Conservation (phyloP, 92 coral and sea anemone genomes). For the Palythoa caribaeorum region DNA sequence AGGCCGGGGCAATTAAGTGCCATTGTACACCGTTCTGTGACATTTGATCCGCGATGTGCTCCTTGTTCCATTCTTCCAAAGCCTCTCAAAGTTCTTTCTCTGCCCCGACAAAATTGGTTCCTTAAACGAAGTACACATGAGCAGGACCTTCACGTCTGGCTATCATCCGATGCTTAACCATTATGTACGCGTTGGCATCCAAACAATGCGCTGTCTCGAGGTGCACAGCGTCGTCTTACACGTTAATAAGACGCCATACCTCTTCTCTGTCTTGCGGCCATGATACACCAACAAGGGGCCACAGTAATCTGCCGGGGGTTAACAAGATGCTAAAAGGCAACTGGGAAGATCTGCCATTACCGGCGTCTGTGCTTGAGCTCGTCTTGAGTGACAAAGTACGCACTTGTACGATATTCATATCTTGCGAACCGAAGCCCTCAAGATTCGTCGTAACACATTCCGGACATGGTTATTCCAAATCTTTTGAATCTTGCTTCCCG, state of each 20-base stretch:
- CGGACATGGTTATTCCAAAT: no score
- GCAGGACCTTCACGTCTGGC: conserved; percentile 71
- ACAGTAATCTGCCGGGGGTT: conserved; percentile 13
- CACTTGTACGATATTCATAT: no score
- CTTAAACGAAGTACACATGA: conserved; percentile 64
- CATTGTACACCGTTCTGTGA: conserved; percentile 69
- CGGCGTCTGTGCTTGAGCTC: no score
- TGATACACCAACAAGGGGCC: conserved; percentile 49
- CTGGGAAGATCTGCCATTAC: no score
- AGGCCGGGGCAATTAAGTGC: conserved; percentile 70
- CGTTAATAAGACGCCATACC: neutral
- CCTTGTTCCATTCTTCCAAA: conserved; percentile 38
- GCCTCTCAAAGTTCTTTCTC: conserved; percentile 51
- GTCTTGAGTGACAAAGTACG: no score
- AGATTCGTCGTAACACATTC: no score
- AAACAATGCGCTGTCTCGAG: neutral
- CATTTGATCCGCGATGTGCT: conserved; percentile 54
- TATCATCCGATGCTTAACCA: conserved; percentile 62
- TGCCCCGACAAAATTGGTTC: conserved; percentile 72
- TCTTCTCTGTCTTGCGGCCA: neutral
- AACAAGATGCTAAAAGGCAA: no score
- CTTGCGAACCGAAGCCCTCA: no score
- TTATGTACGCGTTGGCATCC: conserved; percentile 53
- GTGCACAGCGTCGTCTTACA: no score
- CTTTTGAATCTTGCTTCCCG: no score